phyloP scores from a whole-genome alignment of 2,888 invertebrate species.

The Pachymerium ferrugineum region DNA sequence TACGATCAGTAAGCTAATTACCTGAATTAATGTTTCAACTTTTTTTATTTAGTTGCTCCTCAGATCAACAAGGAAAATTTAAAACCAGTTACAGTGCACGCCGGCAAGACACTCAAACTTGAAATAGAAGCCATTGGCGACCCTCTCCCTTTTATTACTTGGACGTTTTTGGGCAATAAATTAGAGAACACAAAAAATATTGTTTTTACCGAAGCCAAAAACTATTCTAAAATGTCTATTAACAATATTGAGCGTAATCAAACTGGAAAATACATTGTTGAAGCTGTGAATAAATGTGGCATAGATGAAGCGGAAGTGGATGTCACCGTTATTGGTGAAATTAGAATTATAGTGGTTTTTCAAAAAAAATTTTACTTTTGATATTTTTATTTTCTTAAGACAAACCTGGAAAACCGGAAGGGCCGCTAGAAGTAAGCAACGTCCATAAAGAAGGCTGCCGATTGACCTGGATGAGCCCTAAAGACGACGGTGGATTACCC shows the following conservation, averaged over 20 bases:
- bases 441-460: conserved; percentile 88
- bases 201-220: conserved; percentile 54
- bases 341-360: neutral
- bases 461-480: conserved; percentile 85
- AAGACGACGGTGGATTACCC: conserved; percentile 91
- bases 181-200: conserved; percentile 61
- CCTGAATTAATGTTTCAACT: too few relatives aligned
- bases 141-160: conserved; percentile 80
- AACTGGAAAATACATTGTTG: conserved; percentile 81
- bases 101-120: conserved; percentile 92
- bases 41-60: conserved; percentile 79
- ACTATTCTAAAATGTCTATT: conserved; percentile 84
- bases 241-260: conserved; percentile 73
- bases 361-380: neutral
- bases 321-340: conserved; percentile 66
- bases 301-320: conserved; percentile 87
- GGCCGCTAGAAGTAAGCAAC: conserved; percentile 80
- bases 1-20: too few relatives aligned
- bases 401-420: conserved; percentile 54
- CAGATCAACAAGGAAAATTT: conserved; percentile 81
- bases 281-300: conserved; percentile 86
- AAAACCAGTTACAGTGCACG: conserved; percentile 85
- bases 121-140: conserved; percentile 90
- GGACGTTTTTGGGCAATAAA: conserved; percentile 55
- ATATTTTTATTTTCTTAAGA: conserved; percentile 39